Conservation (phyloP, 2,888 invertebrate species). For the Bellardia pandia region DNA sequence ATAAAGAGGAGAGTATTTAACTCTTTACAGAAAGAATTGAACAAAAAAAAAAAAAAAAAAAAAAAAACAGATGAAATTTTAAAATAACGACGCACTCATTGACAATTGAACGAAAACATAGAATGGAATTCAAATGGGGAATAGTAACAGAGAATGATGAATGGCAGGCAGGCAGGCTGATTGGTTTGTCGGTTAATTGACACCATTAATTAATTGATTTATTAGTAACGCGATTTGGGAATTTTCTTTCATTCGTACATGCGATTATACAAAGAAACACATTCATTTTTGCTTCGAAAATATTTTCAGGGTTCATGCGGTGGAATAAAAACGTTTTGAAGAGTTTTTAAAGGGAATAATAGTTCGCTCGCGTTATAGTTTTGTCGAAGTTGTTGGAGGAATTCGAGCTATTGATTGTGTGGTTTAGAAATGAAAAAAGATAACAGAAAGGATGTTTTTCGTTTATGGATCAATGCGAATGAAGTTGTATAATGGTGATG, state of each 20-base stretch:
- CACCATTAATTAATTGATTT: constrained; percentile 28
- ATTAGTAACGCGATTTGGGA: constrained; percentile 25
- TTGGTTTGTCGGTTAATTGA: constrained; percentile 11
- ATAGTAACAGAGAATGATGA: background rate
- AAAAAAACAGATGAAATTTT: background rate
- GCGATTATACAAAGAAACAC: constrained; percentile 8
- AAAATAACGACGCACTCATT: constrained; percentile 47
- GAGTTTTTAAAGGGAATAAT: constrained; percentile 1
- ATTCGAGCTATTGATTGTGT: constrained; percentile 16
- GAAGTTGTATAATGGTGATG: constrained; percentile 63
- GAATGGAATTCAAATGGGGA: constrained; percentile 8
- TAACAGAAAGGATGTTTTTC: constrained; percentile 48
- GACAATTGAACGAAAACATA: constrained; percentile 28
- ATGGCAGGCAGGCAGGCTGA: background rate
- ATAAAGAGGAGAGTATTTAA: background rate
- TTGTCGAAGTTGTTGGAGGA: constrained; percentile 6
- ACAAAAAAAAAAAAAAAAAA: constrained; percentile 3
- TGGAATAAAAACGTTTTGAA: background rate
- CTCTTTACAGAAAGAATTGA: constrained; percentile 23
- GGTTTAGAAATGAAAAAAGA: constrained; percentile 18
- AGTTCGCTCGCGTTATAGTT: constrained; percentile 6
- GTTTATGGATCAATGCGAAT: constrained; percentile 66
- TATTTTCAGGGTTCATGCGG: constrained; percentile 43
- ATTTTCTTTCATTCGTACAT: constrained; percentile 13
- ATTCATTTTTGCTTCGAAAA: background rate